Base-by-base conservation (phyloP, 2,888 invertebrate species). In the Ectropis crepuscularia region DNA sequence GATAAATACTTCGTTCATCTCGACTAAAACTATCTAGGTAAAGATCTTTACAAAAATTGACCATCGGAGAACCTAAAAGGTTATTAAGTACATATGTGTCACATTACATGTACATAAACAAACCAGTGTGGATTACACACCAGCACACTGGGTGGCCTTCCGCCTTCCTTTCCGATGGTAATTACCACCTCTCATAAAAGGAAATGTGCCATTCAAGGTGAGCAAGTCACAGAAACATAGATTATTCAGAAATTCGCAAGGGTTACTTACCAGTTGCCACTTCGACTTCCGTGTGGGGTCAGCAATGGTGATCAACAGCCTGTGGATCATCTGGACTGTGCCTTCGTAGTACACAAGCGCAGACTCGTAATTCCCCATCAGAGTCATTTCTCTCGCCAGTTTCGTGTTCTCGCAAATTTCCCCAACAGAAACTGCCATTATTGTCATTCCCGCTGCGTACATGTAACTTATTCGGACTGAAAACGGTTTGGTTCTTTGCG, bases 331-430 rank as follows among this genome's bases (percentile, higher is more conserved):
- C 86, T 98, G 97, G 63, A 99, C 95, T 8, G 97, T 96, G 57
- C 98, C 97, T 86, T 98, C 97, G 85, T 98, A 99, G 89, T 98
- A 98, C 63, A 98, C 97, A 73, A 96, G 95, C 36, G 99, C 97
- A 69, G 97, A 97, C 82, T 99, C 99, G 85, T 99, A 99, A 89
- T 98, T 98, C 28, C 99, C 99, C 84, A 97, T 96, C 80, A 99
- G 93, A 68, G 98, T 97, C 96, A 97, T 97, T 94, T 99, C 99
- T 81, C 99, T 94, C 63, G 98, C 99, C 89, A 98, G 91, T 90
- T 97, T 98, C 65, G 98, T 97, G 93, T 98, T 98, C 93, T 98
- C 98, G 94, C 96, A 96, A 91, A 98, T 97, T 94, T 98, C 98
- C 88, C 95, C 96, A 88, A 97, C 95, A 83, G 96, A 96, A 88